Conservation (phyloP, 2,113 vertebrate genomes). For the Notarius lentiginosus region DNA sequence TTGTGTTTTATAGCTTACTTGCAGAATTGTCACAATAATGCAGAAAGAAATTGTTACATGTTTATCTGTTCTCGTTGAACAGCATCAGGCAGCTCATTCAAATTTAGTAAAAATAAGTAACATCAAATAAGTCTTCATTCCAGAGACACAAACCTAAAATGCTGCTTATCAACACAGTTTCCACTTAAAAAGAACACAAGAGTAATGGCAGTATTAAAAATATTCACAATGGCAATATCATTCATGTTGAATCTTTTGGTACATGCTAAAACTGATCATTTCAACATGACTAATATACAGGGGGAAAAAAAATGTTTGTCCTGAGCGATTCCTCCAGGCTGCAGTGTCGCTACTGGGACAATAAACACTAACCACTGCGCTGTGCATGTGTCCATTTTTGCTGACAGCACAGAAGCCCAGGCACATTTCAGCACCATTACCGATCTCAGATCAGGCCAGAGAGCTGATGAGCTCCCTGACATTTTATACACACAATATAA, state of each 20-base stretch:
- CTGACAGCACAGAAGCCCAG: constrained; percentile 47
- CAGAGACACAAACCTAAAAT: not conserved
- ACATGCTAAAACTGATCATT: not conserved
- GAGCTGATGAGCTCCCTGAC: constrained; percentile 54
- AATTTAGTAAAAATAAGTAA: not conserved
- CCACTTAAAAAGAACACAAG: not conserved
- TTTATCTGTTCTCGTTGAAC: not conserved
- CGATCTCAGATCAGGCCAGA: constrained; percentile 46
- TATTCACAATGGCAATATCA: not conserved
- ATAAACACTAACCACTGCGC: not conserved
- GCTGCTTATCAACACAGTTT: not conserved
- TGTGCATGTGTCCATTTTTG: constrained; percentile 42
- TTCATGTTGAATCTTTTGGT: not conserved
- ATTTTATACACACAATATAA: constrained; percentile 52
- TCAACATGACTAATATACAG: not conserved
- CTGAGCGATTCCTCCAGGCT: not conserved
- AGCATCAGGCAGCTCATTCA: not conserved
- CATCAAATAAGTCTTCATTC: not conserved
- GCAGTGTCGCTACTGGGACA: not conserved
- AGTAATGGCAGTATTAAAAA: not conserved
- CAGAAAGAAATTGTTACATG: not conserved
- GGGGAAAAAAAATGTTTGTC: not conserved
- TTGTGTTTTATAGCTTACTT: not conserved
- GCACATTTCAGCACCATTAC: constrained; percentile 48
- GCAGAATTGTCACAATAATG: not conserved